A percentile compares a stretch with the other conserved stretches of the same genome.
These are phyloP conservation scores for Diacarnus erythraeanus DNA, from an alignment of 37 sponge, comb jelly and placozoan genomes.

Conservation along the genomic window DNA sequence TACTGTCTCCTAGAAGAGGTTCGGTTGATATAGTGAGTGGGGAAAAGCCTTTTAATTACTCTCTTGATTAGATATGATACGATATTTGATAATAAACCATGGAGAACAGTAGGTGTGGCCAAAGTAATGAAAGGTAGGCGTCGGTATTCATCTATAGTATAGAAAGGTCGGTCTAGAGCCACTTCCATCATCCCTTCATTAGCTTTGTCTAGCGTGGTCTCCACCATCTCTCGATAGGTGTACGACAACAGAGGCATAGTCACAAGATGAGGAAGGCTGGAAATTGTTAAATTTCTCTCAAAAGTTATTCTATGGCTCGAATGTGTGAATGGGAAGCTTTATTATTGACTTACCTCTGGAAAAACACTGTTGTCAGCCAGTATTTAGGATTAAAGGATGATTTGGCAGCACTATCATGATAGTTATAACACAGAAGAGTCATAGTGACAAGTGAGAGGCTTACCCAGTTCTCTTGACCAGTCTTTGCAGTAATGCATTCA, in stretches of 20 bases:
- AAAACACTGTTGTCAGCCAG: neutral
- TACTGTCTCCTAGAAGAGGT: neutral
- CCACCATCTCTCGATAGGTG: constrained; percentile 42
- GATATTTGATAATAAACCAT: constrained; percentile 18
- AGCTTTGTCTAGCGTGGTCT: constrained; percentile 32
- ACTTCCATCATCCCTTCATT: constrained; percentile 37
- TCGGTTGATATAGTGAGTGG: neutral
- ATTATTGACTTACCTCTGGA: too few relatives aligned
- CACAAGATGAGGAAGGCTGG: constrained; percentile 28
- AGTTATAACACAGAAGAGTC: neutral
- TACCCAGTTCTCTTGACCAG: constrained; percentile 9
- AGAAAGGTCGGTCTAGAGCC: constrained; percentile 44
- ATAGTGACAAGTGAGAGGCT: neutral
- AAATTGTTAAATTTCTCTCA: too few relatives aligned
- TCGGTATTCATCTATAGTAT: constrained; percentile 4
- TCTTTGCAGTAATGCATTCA: constrained; percentile 29
- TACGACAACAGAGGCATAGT: constrained; percentile 55
- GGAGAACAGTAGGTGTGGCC: constrained; percentile 45
- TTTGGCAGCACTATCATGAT: neutral
- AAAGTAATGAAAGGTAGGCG: constrained; percentile 60
- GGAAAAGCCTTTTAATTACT: neutral
- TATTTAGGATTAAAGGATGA: neutral
- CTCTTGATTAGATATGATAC: neutral
- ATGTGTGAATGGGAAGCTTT: too few relatives aligned
- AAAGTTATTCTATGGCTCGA: too few relatives aligned